Conservation (phyloP, 2,888 invertebrate genomes). For the Ophioninae sp. region DNA sequence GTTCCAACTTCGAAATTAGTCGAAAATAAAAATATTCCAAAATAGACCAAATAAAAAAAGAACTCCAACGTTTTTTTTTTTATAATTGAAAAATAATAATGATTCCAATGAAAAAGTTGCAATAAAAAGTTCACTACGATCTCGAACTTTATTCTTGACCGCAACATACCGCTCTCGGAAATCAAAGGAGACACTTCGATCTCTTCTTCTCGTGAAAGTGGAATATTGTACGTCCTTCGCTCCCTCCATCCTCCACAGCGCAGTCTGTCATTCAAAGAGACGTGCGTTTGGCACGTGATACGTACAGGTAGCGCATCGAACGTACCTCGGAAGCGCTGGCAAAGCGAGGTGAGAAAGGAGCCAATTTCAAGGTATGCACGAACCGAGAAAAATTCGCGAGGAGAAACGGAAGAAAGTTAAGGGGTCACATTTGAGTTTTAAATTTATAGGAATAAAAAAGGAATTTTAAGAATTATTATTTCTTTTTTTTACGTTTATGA, state of each 20-base stretch:
- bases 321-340: conserved; percentile 7
- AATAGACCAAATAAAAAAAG: too few species aligned
- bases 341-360: conserved; percentile 25
- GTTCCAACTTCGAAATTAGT: too few species aligned
- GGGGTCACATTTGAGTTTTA: not conserved
- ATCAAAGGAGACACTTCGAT: conserved; percentile 22
- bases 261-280: conserved; percentile 23
- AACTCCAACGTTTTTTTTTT: too few species aligned
- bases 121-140: not conserved
- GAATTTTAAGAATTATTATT: too few species aligned
- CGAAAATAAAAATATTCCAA: too few species aligned
- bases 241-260: not conserved
- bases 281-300: conserved; percentile 12
- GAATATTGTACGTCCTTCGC: conserved; percentile 21
- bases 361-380: not conserved
- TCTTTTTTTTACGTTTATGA: too few species aligned
- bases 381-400: conserved; percentile 4
- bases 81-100: too few species aligned
- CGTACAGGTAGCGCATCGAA: not conserved
- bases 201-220: conserved; percentile 45
- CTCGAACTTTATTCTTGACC: not conserved
- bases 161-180: not conserved
- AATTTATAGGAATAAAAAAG: too few species aligned
- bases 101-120: too few species aligned
- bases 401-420: conserved; percentile 50